Conservation (phyloP, 2,113 vertebrate genomes). For the Rhadina sibilatrix region DNA sequence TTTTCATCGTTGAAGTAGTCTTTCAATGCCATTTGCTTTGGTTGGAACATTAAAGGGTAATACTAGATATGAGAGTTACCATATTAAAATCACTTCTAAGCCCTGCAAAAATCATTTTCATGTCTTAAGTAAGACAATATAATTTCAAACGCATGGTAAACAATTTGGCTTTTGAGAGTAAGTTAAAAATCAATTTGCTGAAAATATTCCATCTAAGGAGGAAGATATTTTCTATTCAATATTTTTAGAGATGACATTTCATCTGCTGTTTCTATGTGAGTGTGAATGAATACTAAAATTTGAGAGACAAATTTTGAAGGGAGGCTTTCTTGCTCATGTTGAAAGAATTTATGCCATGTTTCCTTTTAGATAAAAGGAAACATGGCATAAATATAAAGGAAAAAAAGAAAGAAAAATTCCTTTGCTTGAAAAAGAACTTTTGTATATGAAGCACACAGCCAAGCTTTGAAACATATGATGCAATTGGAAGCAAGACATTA, state of each 20-base stretch:
- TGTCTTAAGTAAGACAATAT: not conserved
- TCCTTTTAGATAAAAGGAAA: not conserved
- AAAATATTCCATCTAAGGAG: not conserved
- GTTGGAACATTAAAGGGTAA: not conserved
- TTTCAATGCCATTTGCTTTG: not conserved
- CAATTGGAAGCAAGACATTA: not conserved
- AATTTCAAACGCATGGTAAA: not conserved
- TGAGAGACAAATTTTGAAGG: not conserved
- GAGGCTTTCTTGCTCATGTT: not conserved
- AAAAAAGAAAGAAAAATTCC: not conserved
- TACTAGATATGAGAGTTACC: not conserved
- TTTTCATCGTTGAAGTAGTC: not conserved
- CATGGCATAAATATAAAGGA: not conserved
- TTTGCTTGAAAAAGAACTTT: not conserved
- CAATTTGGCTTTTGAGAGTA: not conserved
- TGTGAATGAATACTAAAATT: not conserved
- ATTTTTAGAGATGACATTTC: not conserved
- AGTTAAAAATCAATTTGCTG: not conserved
- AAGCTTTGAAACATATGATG: not conserved
- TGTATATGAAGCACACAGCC: not conserved
- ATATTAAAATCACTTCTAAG: not conserved
- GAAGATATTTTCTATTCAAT: not conserved
- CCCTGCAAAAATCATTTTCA: not conserved
- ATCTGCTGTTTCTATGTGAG: not conserved
- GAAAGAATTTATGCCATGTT: not conserved